Evolutionary conservation across 2,113 vertebrate species (phyloP).

Genomic region (Eonycteris spelaea): DNA sequence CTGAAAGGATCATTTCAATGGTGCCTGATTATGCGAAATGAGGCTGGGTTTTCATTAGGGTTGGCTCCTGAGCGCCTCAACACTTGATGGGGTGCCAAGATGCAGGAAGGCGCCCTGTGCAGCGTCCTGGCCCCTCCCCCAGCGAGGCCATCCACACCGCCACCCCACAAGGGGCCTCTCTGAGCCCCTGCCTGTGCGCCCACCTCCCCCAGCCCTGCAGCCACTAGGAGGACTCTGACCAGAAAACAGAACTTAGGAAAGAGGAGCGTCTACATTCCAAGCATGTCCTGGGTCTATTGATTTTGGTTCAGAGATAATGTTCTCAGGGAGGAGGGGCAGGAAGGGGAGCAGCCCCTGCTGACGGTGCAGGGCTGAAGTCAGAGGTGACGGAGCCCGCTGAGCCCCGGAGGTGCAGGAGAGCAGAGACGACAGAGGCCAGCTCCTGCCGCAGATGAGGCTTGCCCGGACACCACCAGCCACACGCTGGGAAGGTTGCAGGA

Average conservation of each 20-base stretch:
- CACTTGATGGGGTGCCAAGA: slow-evolving; percentile 38
- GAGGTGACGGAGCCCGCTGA: background rate
- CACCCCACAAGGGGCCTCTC: background rate
- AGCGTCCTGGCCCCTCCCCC: background rate
- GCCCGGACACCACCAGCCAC: background rate
- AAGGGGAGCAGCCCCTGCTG: background rate
- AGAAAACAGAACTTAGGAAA: background rate
- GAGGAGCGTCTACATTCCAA: background rate
- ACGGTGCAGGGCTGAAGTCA: background rate
- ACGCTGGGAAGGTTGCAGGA: background rate
- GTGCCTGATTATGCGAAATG: slow-evolving; percentile 67
- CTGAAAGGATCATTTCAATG: slow-evolving; percentile 61
- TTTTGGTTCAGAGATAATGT: slow-evolving; percentile 40
- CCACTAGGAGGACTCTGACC: background rate
- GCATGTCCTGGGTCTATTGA: slow-evolving; percentile 32
- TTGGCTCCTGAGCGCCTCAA: slow-evolving; percentile 45
- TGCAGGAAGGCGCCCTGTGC: background rate
- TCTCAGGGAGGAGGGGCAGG: background rate
- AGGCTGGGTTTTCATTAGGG: slow-evolving; percentile 65
- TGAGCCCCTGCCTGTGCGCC: background rate
- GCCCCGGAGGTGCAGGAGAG: background rate
- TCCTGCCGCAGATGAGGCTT: background rate
- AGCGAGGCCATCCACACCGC: background rate
- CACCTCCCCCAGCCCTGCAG: too few relatives aligned
- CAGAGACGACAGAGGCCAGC: background rate